phyloP scores from a whole-genome alignment of 2,797 vertebrate species.

The Pteronotus mesoamericanus region DNA sequence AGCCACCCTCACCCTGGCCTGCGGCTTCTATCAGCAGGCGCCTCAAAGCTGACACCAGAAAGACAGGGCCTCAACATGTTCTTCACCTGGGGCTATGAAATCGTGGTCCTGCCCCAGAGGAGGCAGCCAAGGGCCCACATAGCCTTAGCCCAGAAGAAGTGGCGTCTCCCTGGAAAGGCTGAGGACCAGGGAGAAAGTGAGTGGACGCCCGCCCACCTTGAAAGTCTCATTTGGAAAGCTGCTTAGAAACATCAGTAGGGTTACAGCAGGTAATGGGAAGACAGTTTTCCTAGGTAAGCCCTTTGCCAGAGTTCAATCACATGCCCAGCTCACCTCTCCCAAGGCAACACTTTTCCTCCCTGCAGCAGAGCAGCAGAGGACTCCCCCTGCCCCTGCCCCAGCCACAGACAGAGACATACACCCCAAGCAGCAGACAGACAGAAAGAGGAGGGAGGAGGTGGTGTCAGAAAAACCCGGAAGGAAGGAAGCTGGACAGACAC shows the following conservation, averaged over 20 bases:
- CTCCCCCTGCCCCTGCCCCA: background rate
- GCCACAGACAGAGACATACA: constrained; percentile 39
- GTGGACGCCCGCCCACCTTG: background rate
- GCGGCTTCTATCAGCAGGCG: background rate
- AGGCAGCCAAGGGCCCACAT: background rate
- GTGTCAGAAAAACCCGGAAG: constrained; percentile 73
- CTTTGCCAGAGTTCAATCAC: background rate
- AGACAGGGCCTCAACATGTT: constrained; percentile 3
- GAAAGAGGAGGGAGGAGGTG: constrained; percentile 28
- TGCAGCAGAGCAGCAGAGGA: background rate
- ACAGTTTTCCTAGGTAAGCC: background rate
- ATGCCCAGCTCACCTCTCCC: background rate
- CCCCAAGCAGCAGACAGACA: constrained; percentile 61
- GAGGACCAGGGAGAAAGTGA: background rate
- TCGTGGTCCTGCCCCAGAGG: constrained; percentile 3
- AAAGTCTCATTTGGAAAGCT: background rate
- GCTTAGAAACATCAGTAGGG: background rate
- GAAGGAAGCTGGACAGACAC: constrained; percentile 76
- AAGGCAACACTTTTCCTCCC: background rate
- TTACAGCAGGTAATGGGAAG: background rate
- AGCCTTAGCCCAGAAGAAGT: background rate
- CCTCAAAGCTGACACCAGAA: constrained; percentile 30
- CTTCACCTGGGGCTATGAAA: constrained; percentile 44
- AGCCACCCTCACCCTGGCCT: background rate
- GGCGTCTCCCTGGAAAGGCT: constrained; percentile 8